Percentiles rank a stretch among this genome's conserved stretches.
These are phyloP conservation scores for Nymphalis polychloros DNA, from an alignment of 2,888 invertebrate species.

Conservation along the genomic window DNA sequence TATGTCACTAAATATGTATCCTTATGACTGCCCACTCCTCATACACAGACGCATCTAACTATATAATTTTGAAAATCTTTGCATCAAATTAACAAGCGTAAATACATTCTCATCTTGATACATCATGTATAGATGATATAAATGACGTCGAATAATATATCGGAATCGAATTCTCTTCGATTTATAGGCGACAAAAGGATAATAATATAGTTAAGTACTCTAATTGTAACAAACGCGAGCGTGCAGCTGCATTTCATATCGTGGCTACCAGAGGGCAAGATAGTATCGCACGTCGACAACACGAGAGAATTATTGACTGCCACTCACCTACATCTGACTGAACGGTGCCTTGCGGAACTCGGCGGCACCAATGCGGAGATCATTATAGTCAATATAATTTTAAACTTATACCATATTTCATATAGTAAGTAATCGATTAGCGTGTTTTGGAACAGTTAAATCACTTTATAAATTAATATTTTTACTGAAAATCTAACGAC, in stretches of 20 bases:
- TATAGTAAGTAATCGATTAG: background rate
- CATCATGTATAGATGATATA: too few relatives aligned
- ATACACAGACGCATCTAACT: too few relatives aligned
- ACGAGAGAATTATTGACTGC: constrained; percentile 27
- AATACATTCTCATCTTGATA: too few relatives aligned
- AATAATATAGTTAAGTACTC: background rate
- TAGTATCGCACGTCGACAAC: constrained; percentile 25
- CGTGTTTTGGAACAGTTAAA: background rate
- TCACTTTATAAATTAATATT: background rate
- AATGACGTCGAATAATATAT: too few relatives aligned
- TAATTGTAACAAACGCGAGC: constrained; percentile 20
- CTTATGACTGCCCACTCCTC: too few relatives aligned
- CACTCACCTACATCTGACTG: constrained; percentile 21
- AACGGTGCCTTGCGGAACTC: constrained; percentile 15
- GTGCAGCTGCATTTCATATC: constrained; percentile 23
- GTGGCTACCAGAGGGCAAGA: constrained; percentile 27
- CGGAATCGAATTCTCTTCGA: too few relatives aligned
- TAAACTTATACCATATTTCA: background rate
- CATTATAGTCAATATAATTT: constrained; percentile 11
- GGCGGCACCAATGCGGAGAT: constrained; percentile 6
- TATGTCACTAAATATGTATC: too few relatives aligned
- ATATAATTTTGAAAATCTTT: too few relatives aligned
- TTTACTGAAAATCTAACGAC: background rate
- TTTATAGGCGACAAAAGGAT: background rate
- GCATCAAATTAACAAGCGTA: too few relatives aligned